Percentiles rank a stretch among this genome's conserved stretches.
phyloP scores from a whole-genome alignment of 2,113 vertebrate genomes.

The Labeo rohita region DNA sequence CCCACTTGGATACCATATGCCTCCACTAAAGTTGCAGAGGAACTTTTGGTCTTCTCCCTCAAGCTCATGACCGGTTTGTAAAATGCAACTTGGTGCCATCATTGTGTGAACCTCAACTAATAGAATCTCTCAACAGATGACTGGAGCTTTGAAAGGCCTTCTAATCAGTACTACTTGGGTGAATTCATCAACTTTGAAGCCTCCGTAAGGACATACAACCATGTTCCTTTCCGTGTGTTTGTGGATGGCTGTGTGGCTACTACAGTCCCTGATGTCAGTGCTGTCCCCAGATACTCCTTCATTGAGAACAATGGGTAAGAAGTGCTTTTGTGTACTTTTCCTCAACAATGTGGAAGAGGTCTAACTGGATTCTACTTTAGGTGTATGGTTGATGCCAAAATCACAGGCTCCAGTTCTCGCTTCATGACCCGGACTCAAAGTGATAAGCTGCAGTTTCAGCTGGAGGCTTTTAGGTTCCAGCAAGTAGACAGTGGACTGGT shows the following conservation, averaged over 20 bases:
- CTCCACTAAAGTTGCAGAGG: conserved; percentile 34
- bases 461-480: conserved; percentile 53
- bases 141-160: too few species aligned
- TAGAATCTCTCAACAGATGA: too few species aligned
- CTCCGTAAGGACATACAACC: too few species aligned
- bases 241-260: too few species aligned
- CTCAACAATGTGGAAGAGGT: not conserved
- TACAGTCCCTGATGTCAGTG: too few species aligned
- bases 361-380: conserved; percentile 2
- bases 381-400: conserved; percentile 46
- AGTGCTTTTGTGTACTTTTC: not conserved
- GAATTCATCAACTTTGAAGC: too few species aligned
- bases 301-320: not conserved
- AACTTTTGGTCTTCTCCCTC: conserved; percentile 66
- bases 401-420: conserved; percentile 30
- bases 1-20: conserved; percentile 60
- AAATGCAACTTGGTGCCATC: not conserved
- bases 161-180: too few species aligned
- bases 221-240: too few species aligned
- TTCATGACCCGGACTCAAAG: conserved; percentile 37
- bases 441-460: conserved; percentile 37
- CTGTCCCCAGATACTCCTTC: too few species aligned
- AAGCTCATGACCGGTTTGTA: conserved; percentile 62
- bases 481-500: conserved; percentile 17
- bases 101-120: too few species aligned